These are phyloP conservation scores for Acanthisitta chloris DNA, from an alignment of 2,113 vertebrate genomes.

Conservation along the genomic window DNA sequence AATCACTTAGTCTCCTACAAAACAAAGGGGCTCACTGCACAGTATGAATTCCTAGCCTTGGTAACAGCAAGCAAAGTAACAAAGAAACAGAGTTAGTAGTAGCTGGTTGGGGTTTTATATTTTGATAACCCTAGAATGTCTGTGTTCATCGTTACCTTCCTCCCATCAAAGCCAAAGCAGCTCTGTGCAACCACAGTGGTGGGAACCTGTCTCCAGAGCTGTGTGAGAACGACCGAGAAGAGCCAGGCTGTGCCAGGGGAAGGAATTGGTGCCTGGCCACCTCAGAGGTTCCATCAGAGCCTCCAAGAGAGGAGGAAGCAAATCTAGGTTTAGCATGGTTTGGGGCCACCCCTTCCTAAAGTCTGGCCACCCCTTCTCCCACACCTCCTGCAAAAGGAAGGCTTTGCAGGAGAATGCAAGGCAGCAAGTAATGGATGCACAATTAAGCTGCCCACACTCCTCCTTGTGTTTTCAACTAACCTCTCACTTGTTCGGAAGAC, in stretches of 20 bases:
- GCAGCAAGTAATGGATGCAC: background rate
- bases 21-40: conserved; percentile 1
- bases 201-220: background rate
- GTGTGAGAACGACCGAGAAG: background rate
- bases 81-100: background rate
- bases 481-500: background rate
- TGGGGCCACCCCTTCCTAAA: background rate
- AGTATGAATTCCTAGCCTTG: background rate
- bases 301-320: background rate
- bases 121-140: background rate
- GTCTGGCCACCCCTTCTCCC: background rate
- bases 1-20: conserved; percentile 33
- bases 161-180: background rate
- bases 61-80: background rate
- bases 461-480: background rate
- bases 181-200: background rate
- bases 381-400: background rate
- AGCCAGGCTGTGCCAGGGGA: rapidly evolving
- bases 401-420: background rate
- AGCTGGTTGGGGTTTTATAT: background rate
- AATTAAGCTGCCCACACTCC: background rate
- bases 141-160: background rate
- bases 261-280: background rate
- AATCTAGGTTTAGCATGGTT: background rate
- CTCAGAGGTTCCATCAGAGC: background rate